Evolutionary conservation across 2,797 vertebrate species (phyloP).

Genomic region (Manis pentadactyla): DNA sequence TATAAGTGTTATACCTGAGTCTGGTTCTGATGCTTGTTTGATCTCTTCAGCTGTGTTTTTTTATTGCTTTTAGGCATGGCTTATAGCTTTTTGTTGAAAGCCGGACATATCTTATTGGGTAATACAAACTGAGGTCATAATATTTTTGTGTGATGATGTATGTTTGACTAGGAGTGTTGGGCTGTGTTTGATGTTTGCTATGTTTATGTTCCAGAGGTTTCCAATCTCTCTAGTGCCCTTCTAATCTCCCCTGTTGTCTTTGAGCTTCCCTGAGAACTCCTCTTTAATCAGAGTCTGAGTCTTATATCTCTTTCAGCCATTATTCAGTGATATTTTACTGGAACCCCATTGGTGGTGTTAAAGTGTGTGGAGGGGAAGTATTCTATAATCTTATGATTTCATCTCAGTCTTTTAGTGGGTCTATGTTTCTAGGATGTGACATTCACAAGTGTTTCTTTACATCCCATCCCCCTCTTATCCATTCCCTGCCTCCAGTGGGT

Average conservation of each 20-base stretch:
- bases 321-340: neutral
- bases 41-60: neutral
- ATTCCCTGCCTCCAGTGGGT: neutral
- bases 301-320: neutral
- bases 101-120: neutral
- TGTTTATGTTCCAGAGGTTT: neutral
- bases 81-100: neutral
- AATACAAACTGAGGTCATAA: neutral
- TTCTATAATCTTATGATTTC: neutral
- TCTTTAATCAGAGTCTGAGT: neutral
- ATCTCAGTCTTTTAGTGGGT: neutral
- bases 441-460: neutral
- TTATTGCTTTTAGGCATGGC: neutral
- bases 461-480: neutral
- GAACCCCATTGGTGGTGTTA: neutral
- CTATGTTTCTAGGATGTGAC: neutral
- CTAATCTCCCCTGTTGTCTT: neutral
- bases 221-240: neutral
- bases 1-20: neutral
- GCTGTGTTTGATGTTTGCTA: neutral
- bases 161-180: neutral
- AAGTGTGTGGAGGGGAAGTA: neutral
- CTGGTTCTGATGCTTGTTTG: neutral
- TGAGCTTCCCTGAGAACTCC: neutral
- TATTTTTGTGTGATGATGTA: neutral